phyloP scores from a whole-genome alignment of 2,797 vertebrate genomes.

The Lerista edwardsae region DNA sequence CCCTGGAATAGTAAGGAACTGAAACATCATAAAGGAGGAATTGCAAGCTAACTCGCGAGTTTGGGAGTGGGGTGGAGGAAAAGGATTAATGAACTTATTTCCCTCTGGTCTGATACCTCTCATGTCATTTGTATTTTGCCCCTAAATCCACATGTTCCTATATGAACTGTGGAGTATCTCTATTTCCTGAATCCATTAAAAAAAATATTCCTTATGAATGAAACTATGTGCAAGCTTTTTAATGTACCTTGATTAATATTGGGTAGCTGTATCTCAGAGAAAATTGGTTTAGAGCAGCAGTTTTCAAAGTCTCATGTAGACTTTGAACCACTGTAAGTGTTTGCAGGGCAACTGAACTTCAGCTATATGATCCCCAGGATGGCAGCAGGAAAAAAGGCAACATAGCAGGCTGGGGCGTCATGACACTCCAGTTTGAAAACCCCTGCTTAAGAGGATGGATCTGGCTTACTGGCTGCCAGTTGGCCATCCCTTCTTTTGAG shows the following conservation, averaged over 20 bases:
- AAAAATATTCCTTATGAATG: too few species aligned
- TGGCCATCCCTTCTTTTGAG: not conserved
- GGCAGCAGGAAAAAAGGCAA: too few species aligned
- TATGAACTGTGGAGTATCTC: too few species aligned
- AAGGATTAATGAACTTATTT: not conserved
- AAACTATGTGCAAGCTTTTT: not conserved
- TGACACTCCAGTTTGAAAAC: too few species aligned
- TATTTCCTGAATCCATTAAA: too few species aligned
- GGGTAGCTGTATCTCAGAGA: not conserved
- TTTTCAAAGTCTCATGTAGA: too few species aligned
- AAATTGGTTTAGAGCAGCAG: too few species aligned
- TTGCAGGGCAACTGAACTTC: too few species aligned
- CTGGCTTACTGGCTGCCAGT: too few species aligned
- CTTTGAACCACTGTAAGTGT: too few species aligned
- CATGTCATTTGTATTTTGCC: not conserved
- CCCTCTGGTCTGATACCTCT: not conserved
- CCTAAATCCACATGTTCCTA: not conserved
- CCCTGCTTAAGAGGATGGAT: not conserved
- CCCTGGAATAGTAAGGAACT: conserved; percentile 88
- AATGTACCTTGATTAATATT: not conserved
- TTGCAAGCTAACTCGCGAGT: not conserved
- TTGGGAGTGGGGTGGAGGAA: not conserved
- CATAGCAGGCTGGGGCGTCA: too few species aligned
- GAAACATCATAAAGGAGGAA: not conserved
- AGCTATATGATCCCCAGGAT: too few species aligned